Evolutionary conservation across 2,888 invertebrate species (phyloP), one percentile per base, ranked within the genome.

Genomic region (Epistrophe eligans): DNA sequence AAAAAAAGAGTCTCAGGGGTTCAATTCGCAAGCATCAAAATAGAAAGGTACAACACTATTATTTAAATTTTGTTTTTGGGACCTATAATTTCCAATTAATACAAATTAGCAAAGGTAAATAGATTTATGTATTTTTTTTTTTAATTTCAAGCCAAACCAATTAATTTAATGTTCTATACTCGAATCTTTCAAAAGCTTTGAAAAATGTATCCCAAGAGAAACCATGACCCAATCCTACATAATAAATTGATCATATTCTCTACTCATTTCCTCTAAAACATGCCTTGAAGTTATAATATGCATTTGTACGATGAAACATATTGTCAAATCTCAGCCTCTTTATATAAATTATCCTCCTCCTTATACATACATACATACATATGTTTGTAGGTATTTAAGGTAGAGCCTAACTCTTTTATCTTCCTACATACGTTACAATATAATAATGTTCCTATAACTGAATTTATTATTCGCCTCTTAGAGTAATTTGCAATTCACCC

Each of bases 401-500:
- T 8, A 52, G 52, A 52, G 24, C 52, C 52, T 15, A 28, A 32
- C 24, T 55, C 15, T 55, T 24, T 28, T 13, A 52, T 19, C 15
- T 32, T n/a, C 28, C 55, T 32, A 32, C 28, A 28, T 32, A 32
- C 15, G 0, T 24, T 55, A 24, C 48, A 73, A 55, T 77, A 32
- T 58, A 60, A 32, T 58, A 40, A 62, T 43, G 62, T 62, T 19
- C 62, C 17, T 50, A 62, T 62, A 67, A 35, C 50, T 67, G 35
- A 67, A 67, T 67, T 67, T 72, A 62, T 60, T 62, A 80, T 80
- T 50, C 67, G 48, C 50, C 58, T 84, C 11, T 28, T 66, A 60
- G 71, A 84, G 76, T 84, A 84, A 76, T 84, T 84, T 80, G 66
- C 58, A 79, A 84, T 84, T 71, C 74, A 79, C 32, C 76, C 76